A percentile compares a stretch with the other conserved stretches of the same genome.
Evolutionary conservation across 2,888 invertebrate genomes (phyloP).

Genomic region (Pyralis farinalis): DNA sequence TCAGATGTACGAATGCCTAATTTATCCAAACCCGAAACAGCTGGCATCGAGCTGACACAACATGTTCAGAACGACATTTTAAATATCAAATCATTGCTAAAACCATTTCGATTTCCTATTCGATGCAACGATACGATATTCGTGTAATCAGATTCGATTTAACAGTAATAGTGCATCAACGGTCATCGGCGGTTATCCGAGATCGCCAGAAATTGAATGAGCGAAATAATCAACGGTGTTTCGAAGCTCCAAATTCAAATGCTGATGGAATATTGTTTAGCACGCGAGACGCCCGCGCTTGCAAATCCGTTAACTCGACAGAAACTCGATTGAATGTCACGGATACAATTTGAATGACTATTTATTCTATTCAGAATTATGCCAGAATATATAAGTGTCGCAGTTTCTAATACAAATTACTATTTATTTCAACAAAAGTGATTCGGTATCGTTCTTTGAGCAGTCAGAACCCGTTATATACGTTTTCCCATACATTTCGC

Average conservation of each 20-base stretch:
- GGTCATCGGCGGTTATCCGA: constrained; percentile 6
- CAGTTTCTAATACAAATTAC: too few relatives aligned
- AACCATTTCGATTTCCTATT: constrained; percentile 2
- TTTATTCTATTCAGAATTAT: too few relatives aligned
- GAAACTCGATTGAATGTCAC: background rate
- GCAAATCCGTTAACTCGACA: constrained; percentile 26
- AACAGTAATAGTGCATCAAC: constrained; percentile 6
- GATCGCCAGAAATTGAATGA: constrained; percentile 9
- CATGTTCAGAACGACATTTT: too few relatives aligned
- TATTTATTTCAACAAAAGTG: too few relatives aligned
- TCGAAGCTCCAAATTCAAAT: constrained; percentile 35
- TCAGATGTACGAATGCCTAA: too few relatives aligned
- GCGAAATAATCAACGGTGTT: constrained; percentile 9
- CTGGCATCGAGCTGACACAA: too few relatives aligned
- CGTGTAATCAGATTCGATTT: constrained; percentile 6
- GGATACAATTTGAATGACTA: too few relatives aligned
- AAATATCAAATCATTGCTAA: background rate
- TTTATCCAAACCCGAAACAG: too few relatives aligned
- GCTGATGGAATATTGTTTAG: constrained; percentile 43
- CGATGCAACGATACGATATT: constrained; percentile 4
- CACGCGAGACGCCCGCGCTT: constrained; percentile 32
- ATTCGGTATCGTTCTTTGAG: too few relatives aligned
- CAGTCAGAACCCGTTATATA: too few relatives aligned
- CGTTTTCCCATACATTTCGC: too few relatives aligned
- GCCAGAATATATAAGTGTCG: too few relatives aligned